Evolutionary conservation across 2,888 invertebrate genomes (phyloP), one percentile per base, ranked within the genome.

Genomic region (Patella depressa): DNA sequence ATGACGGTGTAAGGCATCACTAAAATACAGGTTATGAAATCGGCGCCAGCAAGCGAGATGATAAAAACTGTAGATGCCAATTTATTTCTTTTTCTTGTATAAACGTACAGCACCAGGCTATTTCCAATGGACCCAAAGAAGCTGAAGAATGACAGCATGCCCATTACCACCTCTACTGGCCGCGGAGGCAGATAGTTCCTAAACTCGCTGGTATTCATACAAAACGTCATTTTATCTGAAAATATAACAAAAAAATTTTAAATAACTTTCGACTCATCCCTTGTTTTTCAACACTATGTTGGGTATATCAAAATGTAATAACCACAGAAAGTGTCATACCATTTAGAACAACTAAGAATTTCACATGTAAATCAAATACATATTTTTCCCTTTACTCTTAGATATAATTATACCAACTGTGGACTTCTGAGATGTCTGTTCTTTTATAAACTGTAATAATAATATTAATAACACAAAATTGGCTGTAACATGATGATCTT

Each of bases 71-170:
- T 88, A 2, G 89, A 87, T 0, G 88, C 86, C 34, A 88, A 81
- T 74, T 88, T 88, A 75, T 89, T 84, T 34, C 85, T 84, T 53
- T 87, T 87, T 70, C 81, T 82, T 2, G 84, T 78, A 79, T 89
- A 91, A 2, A 91, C 90, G 78, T 89, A 89, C 7, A 91, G 82
- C 5, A 91, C 90, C 7, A 90, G 80, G 4, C 87, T 85, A 78
- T 91, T 91, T 3, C 90, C 90, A 12, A 86, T 84, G 7, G 87
- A 88, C 53, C 90, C 90, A 24, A 87, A 81, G 12, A 90, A 80
- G 74, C 86, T 84, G 73, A 90, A 86, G 73, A 89, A 80, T 9
- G 85, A 82, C 57, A 90, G 81, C 74, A 89, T 82, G 4, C 80
- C 85, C 76, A 88, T 83, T 7, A 89, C 85, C 1, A 79, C 75